phyloP scores from a whole-genome alignment of 2,888 invertebrate genomes.

The Macrophya alboannulata region DNA sequence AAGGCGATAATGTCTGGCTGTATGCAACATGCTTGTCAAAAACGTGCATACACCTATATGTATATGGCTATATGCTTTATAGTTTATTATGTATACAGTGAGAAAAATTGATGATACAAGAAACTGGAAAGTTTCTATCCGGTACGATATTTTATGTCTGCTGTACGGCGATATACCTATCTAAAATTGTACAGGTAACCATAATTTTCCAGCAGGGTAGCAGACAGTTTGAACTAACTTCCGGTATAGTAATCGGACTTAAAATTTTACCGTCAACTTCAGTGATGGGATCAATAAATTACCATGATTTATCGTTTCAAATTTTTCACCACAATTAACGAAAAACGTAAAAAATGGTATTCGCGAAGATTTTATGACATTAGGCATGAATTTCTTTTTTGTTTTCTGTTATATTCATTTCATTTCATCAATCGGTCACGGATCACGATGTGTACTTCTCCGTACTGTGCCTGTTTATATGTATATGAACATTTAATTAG shows the following conservation, averaged over 20 bases:
- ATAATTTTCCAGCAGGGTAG: neutral
- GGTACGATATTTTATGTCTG: constrained; percentile 14
- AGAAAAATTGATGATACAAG: constrained; percentile 10
- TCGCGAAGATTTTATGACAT: no score
- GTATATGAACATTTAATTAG: neutral
- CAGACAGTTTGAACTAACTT: neutral
- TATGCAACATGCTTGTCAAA: neutral
- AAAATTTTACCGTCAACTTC: neutral
- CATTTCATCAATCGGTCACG: neutral
- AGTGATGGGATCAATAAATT: neutral
- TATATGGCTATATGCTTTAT: neutral
- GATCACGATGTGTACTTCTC: neutral
- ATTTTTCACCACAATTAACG: neutral
- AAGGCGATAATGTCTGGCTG: neutral
- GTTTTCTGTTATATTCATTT: no score
- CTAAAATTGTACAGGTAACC: neutral
- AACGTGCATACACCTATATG: neutral
- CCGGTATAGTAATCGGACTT: neutral
- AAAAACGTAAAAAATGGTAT: neutral
- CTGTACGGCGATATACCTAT: neutral
- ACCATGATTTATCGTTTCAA: no score
- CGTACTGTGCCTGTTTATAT: neutral
- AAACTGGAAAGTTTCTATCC: constrained; percentile 1
- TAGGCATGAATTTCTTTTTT: no score
- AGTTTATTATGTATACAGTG: neutral